Evolutionary conservation across 2,888 invertebrate species (phyloP).

Genomic region (Apamea epomidion): DNA sequence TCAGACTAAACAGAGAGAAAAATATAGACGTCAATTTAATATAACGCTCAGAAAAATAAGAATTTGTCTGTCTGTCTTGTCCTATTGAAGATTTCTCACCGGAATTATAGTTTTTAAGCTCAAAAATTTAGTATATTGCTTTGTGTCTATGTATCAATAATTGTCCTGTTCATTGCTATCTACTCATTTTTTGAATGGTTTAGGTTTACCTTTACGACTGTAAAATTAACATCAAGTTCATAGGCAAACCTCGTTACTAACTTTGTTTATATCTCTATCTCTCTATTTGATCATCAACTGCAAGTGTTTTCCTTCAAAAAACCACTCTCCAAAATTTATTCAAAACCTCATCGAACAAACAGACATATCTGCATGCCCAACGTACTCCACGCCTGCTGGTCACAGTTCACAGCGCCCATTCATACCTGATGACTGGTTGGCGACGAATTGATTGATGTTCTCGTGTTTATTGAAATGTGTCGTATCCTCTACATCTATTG

Average conservation of each 20-base stretch:
- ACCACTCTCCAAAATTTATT: not conserved
- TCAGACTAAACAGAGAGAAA: not conserved
- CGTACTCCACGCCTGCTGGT: conserved; percentile 60
- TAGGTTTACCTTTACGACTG: not conserved
- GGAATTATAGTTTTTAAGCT: not conserved
- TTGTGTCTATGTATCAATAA: not conserved
- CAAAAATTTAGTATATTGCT: not conserved
- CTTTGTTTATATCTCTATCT: not conserved
- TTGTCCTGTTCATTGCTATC: not conserved
- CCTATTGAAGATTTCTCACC: not conserved
- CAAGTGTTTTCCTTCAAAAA: not conserved
- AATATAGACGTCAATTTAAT: not conserved
- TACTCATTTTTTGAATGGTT: not conserved
- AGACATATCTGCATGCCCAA: conserved; percentile 55
- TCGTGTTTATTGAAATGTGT: conserved; percentile 68
- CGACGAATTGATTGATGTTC: conserved; percentile 82
- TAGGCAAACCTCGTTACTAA: not conserved
- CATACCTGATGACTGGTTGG: conserved; percentile 79
- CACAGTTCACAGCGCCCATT: conserved; percentile 80
- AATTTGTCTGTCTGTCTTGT: no score
- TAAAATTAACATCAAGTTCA: not conserved
- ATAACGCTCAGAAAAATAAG: not conserved
- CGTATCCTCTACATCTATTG: conserved; percentile 62
- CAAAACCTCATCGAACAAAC: conserved; percentile 24
- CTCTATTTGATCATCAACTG: not conserved